These are phyloP conservation scores for Drosophila grimshawi DNA, from an alignment of 1,140 invertebrate genomes.

Conservation along the genomic window DNA sequence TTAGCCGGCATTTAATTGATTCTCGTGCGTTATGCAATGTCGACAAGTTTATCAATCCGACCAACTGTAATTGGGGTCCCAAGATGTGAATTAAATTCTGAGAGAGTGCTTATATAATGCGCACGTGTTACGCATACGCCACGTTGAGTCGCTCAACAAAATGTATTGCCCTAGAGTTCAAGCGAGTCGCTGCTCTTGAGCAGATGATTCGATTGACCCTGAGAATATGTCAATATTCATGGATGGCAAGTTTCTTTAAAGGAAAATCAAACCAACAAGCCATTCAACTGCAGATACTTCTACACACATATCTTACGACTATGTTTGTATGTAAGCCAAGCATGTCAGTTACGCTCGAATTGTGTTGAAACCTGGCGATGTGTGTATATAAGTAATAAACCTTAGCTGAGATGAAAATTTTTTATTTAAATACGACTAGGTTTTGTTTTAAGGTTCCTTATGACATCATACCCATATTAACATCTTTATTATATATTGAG, in stretches of 20 bases:
- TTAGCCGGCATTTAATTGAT: conserved; percentile 54
- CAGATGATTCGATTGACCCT: conserved; percentile 4
- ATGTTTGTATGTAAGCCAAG: conserved; percentile 64
- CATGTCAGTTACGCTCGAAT: conserved; percentile 69
- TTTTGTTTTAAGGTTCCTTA: neutral
- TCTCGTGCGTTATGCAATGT: conserved; percentile 69
- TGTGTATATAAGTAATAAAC: conserved; percentile 7
- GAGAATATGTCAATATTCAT: conserved; percentile 54
- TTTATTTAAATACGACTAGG: neutral
- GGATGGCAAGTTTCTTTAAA: conserved; percentile 39
- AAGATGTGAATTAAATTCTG: conserved; percentile 8
- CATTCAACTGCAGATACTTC: conserved; percentile 45
- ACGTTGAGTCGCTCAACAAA: conserved; percentile 20
- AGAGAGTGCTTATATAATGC: conserved; percentile 19
- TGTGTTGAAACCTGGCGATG: conserved; percentile 42
- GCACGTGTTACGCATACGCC: conserved; percentile 69
- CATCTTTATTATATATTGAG: neutral
- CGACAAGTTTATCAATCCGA: conserved; percentile 40
- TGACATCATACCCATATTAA: conserved; percentile 26
- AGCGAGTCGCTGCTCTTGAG: conserved; percentile 47
- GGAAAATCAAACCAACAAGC: conserved; percentile 42
- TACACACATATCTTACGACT: conserved; percentile 16
- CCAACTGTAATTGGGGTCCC: conserved; percentile 21
- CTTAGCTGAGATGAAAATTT: neutral
- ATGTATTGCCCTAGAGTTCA: conserved; percentile 25